phyloP scores from a whole-genome alignment of 2,888 invertebrate species.

The Sympetrum striolatum region DNA sequence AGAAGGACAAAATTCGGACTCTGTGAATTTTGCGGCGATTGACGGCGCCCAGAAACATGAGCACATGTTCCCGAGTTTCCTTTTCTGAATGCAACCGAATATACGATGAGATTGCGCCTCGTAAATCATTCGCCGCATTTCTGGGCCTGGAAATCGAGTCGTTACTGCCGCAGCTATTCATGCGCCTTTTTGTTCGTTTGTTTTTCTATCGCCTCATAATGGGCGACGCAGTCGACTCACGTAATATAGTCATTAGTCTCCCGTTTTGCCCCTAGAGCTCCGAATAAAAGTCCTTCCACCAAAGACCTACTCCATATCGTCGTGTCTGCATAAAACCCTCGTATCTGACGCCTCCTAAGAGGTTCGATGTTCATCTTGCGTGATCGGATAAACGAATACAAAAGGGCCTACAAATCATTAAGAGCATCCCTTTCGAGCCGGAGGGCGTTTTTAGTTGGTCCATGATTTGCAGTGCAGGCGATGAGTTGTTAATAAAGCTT shows the following conservation, averaged over 20 bases:
- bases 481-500: too few relatives aligned
- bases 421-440: too few relatives aligned
- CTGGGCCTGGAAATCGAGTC: not conserved
- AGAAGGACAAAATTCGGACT: constrained; percentile 5
- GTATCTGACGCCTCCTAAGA: too few relatives aligned
- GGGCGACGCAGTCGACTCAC: not conserved
- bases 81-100: constrained; percentile 14
- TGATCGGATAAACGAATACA: too few relatives aligned
- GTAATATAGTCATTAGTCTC: constrained; percentile 31
- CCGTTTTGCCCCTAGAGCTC: not conserved
- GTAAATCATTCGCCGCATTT: constrained; percentile 9
- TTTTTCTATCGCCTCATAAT: constrained; percentile 7
- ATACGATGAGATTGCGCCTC: constrained; percentile 10
- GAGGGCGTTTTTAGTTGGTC: too few relatives aligned
- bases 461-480: too few relatives aligned
- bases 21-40: not conserved
- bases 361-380: too few relatives aligned
- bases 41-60: not conserved
- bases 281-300: too few relatives aligned
- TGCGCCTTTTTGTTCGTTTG: not conserved
- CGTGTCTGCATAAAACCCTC: too few relatives aligned
- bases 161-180: constrained; percentile 20
- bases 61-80: not conserved
- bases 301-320: too few relatives aligned
- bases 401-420: too few relatives aligned